These are phyloP conservation scores for Drosophila ercepeae DNA, from an alignment of 1,140 invertebrate genomes.

Conservation along the genomic window DNA sequence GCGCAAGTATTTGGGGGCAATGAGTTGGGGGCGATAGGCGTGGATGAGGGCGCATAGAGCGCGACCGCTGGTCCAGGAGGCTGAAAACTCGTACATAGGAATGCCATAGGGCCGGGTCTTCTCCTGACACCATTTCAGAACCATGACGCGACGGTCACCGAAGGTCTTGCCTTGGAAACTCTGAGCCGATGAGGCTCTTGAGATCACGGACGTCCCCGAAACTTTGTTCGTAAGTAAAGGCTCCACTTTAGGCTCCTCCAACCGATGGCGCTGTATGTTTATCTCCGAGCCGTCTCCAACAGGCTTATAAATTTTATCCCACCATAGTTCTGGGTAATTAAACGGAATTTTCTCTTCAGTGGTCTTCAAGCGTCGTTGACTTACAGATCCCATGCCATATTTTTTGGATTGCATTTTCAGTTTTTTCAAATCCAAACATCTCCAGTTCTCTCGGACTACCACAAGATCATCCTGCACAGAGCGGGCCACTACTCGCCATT, in stretches of 20 bases:
- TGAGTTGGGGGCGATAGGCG: constrained; percentile 34
- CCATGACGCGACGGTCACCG: constrained; percentile 14
- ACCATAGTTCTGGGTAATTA: neutral
- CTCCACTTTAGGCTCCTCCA: too few relatives aligned
- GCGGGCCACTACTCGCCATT: neutral
- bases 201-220: neutral
- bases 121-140: constrained; percentile 29
- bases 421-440: neutral
- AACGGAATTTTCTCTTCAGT: neutral
- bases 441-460: neutral
- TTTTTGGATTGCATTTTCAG: neutral
- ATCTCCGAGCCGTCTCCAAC: neutral
- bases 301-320: neutral
- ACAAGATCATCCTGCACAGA: neutral
- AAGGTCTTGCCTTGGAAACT: constrained; percentile 37
- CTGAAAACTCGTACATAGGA: constrained; percentile 63
- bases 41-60: constrained; percentile 60
- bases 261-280: too few relatives aligned
- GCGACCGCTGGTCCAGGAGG: constrained; percentile 45
- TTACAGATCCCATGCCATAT: too few relatives aligned
- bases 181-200: neutral
- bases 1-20: constrained; percentile 14
- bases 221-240: neutral
- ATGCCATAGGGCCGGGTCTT: constrained; percentile 44
- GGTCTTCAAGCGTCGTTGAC: neutral